These are phyloP conservation scores for Magallana gigas DNA, from an alignment of 1,140 invertebrate species.

Conservation along the genomic window DNA sequence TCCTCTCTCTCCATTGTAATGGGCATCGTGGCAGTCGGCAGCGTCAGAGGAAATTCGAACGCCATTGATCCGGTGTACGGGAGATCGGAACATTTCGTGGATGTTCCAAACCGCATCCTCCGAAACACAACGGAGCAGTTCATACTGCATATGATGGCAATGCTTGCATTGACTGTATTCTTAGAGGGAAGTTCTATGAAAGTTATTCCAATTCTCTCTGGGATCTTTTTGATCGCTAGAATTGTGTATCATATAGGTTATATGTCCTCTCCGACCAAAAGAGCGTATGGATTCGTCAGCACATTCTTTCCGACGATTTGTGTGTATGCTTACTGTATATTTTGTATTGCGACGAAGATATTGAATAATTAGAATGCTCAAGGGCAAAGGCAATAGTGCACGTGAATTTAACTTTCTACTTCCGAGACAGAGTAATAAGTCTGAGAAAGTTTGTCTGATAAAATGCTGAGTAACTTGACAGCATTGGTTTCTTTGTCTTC, in stretches of 20 bases:
- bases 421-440: no score
- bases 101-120: constrained; percentile 34
- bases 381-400: no score
- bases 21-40: background rate
- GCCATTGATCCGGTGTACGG: constrained; percentile 20
- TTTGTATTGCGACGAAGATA: background rate
- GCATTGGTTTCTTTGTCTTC: no score
- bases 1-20: background rate
- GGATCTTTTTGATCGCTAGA: constrained; percentile 32
- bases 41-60: background rate
- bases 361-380: no score
- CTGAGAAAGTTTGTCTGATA: no score
- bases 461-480: no score
- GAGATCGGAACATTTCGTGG: constrained; percentile 29
- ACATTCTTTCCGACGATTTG: constrained; percentile 30
- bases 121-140: constrained; percentile 50
- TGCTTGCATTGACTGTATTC: background rate
- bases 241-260: constrained; percentile 9
- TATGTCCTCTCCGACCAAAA: background rate
- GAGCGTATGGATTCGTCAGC: constrained; percentile 5
- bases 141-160: constrained; percentile 16
- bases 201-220: constrained; percentile 29
- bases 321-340: constrained; percentile 30
- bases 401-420: no score
- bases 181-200: constrained; percentile 4